Conservation (phyloP, 2,113 vertebrate genomes). For the Lasiurus borealis region DNA sequence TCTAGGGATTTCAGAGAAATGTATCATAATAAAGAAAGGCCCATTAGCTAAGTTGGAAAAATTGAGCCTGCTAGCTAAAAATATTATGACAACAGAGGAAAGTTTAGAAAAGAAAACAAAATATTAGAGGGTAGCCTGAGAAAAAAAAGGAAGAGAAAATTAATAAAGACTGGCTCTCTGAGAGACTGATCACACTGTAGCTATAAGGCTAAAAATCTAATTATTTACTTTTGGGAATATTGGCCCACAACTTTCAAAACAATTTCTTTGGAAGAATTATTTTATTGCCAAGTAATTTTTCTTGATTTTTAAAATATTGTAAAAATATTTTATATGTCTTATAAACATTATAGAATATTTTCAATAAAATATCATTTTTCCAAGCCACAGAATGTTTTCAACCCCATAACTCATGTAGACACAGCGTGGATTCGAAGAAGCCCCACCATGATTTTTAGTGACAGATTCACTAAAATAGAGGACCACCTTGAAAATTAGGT, state of each 20-base stretch:
- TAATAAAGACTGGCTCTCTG: slow-evolving; percentile 30
- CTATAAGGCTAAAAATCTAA: slow-evolving; percentile 36
- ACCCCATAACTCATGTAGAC: slow-evolving; percentile 11
- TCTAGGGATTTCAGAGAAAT: slow-evolving; percentile 36
- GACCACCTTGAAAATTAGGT: slow-evolving; percentile 39
- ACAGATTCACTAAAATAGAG: slow-evolving; percentile 47
- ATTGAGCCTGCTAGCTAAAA: slow-evolving; percentile 44
- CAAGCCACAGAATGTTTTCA: slow-evolving; percentile 62
- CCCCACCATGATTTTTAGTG: slow-evolving; percentile 47
- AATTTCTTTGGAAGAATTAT: slow-evolving; percentile 60
- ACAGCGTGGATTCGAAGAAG: slow-evolving; percentile 66
- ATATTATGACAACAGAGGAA: not conserved
- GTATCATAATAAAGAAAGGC: slow-evolving; percentile 18
- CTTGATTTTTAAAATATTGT: slow-evolving; percentile 67
- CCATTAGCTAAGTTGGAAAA: slow-evolving; percentile 33
- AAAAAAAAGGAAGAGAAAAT: slow-evolving; percentile 1
- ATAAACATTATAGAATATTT: slow-evolving; percentile 69
- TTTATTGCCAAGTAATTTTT: slow-evolving; percentile 64
- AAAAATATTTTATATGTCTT: slow-evolving; percentile 60
- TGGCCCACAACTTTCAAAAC: slow-evolving; percentile 62
- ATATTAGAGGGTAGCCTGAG: not conserved
- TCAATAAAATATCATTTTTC: slow-evolving; percentile 63
- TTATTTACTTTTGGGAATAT: slow-evolving; percentile 62
- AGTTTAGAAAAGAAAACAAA: slow-evolving; percentile 58
- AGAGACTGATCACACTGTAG: slow-evolving; percentile 20